These are phyloP conservation scores for Prunella himalayana DNA, from an alignment of 2,113 vertebrate species.

Conservation along the genomic window DNA sequence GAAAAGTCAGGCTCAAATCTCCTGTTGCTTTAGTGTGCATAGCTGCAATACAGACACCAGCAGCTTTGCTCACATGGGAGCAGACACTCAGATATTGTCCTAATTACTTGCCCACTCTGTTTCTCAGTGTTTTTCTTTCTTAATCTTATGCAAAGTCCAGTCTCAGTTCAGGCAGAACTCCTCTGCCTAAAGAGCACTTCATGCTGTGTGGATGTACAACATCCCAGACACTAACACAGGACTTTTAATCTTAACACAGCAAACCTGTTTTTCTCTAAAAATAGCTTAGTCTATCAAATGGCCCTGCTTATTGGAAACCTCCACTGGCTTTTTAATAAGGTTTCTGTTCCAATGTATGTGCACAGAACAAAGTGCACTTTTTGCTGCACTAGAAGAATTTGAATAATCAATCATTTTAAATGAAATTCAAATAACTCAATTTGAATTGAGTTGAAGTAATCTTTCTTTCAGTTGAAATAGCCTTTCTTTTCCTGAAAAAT, in stretches of 20 bases:
- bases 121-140: not conserved
- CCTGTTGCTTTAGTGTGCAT: not conserved
- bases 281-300: not conserved
- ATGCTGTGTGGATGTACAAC: not conserved
- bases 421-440: not conserved
- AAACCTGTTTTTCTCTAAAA: not conserved
- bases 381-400: not conserved
- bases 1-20: not conserved
- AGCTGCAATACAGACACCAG: not conserved
- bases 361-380: not conserved
- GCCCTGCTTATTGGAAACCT: not conserved
- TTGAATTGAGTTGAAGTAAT: not conserved
- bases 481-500: not conserved
- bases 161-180: not conserved
- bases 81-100: not conserved
- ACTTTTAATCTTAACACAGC: not conserved
- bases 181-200: not conserved
- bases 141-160: not conserved
- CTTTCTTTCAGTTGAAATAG: not conserved
- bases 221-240: not conserved
- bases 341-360: not conserved
- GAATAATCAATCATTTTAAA: not conserved
- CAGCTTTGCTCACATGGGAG: fast-evolving
- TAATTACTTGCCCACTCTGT: not conserved
- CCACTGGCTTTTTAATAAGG: not conserved